A percentile compares a stretch with the other conserved stretches of the same genome.
Conservation (phyloP, 2,113 vertebrate species). For the Oncorhynchus mykiss region DNA sequence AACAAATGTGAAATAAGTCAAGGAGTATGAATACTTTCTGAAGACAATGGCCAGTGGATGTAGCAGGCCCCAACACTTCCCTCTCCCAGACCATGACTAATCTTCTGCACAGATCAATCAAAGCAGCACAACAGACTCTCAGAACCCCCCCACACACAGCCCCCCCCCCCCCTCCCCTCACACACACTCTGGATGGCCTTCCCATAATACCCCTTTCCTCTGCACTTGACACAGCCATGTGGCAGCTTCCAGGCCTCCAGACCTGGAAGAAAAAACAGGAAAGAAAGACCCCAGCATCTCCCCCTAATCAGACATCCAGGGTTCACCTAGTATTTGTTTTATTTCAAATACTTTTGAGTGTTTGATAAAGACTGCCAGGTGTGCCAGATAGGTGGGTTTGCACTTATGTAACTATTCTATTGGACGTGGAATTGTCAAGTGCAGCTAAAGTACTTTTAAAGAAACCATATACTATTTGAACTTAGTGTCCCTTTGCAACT, state of each 20-base stretch:
- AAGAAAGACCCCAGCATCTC: slow-evolving; percentile 6
- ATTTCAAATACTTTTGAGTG: no score
- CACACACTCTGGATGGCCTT: slow-evolving; percentile 34
- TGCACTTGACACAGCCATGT: slow-evolving; percentile 25
- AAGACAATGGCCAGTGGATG: slow-evolving; percentile 7
- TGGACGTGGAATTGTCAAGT: no score
- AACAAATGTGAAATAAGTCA: no score
- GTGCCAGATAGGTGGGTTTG: no score
- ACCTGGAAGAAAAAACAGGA: slow-evolving; percentile 4
- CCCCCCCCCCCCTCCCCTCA: no score
- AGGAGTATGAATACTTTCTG: no score
- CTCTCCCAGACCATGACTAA: slow-evolving; percentile 39
- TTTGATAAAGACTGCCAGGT: no score
- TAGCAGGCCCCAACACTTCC: not conserved
- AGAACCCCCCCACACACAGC: slow-evolving; percentile 10
- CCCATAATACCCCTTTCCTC: not conserved
- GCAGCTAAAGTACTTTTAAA: no score
- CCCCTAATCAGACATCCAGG: not conserved
- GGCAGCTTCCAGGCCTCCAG: slow-evolving; percentile 1
- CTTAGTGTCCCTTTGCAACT: no score
- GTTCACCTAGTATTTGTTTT: no score
- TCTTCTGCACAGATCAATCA: slow-evolving; percentile 47
- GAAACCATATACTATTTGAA: no score
- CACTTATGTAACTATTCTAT: no score
- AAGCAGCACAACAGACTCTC: slow-evolving; percentile 28